phyloP scores from a whole-genome alignment of 2,888 invertebrate species.

The Boloria selene region DNA sequence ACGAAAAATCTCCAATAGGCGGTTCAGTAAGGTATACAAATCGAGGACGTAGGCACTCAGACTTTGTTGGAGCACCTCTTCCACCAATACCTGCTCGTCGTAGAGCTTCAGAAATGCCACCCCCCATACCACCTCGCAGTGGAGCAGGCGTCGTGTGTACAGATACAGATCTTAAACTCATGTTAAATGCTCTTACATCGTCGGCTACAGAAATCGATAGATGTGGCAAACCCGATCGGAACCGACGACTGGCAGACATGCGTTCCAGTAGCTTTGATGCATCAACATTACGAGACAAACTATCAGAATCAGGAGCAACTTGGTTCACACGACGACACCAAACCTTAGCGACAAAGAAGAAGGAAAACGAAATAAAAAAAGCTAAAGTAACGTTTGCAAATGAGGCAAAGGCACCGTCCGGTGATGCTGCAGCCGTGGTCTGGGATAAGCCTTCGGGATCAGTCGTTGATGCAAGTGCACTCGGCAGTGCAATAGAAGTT shows the following conservation, averaged over 20 bases:
- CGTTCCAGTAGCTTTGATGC: constrained; percentile 93
- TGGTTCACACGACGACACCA: constrained; percentile 92
- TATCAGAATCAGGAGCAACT: constrained; percentile 80
- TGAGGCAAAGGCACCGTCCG: constrained; percentile 82
- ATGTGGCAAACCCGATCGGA: constrained; percentile 84
- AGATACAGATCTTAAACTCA: constrained; percentile 90
- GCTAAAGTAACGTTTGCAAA: constrained; percentile 83
- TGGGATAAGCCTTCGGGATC: constrained; percentile 91
- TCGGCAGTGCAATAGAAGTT: constrained; percentile 93
- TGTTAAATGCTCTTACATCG: constrained; percentile 89
- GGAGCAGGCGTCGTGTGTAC: constrained; percentile 88
- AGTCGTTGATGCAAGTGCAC: constrained; percentile 89
- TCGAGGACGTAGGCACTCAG: constrained; percentile 86
- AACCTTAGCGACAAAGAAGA: constrained; percentile 86
- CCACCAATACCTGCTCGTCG: constrained; percentile 84
- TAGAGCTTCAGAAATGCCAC: constrained; percentile 89
- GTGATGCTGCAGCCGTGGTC: constrained; percentile 84
- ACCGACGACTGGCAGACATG: constrained; percentile 84
- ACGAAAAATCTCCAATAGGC: constrained; percentile 83
- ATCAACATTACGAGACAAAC: constrained; percentile 84
- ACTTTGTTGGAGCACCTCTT: constrained; percentile 84
- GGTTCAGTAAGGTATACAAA: constrained; percentile 84
- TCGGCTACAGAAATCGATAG: constrained; percentile 91
- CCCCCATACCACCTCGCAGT: constrained; percentile 70
- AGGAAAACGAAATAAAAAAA: constrained; percentile 76